Base-by-base conservation (phyloP, 2,113 vertebrate genomes). In the Lycaon pictus region DNA sequence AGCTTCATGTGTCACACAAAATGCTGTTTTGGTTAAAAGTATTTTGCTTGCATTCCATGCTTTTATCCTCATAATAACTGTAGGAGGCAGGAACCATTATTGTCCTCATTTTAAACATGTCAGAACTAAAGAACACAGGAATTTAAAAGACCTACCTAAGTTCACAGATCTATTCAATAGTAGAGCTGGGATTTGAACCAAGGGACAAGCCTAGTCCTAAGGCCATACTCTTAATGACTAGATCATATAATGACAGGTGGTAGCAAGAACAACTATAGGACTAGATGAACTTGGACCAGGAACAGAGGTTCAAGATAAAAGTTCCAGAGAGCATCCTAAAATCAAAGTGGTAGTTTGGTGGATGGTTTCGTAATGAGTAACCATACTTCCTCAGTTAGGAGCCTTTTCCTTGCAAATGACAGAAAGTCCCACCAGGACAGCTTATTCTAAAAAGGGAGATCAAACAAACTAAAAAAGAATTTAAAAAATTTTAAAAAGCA, bases 71-170 rank as follows among this genome's bases (percentile, higher is more conserved):
- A 53, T 2, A 23, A 48, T 80, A 84, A 85, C 62, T 27, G 19
- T 60, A 67, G 4, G 37, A 91, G 69, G 27, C 32, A 88, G 32
- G 32, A 96, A 63, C 20, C 35, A 65, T 84, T 77, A 83, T 25
- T 88, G 12, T n/a, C 29, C 27, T 91, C 58, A 77, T 84, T 93
- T 93, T 72, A 93, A 95, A 25, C 56, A 84, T 37, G 25, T 32
- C 17, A 37, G 56, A 51, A 29, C 62, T 83, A 84, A 95, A 79
- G 55, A 77, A 37, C 29, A 19, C 53, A 96, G 74, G 37, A 29
- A 35, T 65, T 95, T 48, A 67, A 97, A 90, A 95, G 83, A 84
- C 16, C 19, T 69, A 16, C 58, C 29, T n/a, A 79, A 87, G 35
- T 29, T 77, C 81, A 90, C 25, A 87, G 74, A 88, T 76, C 15